Evolutionary conservation across 1,140 invertebrate species (phyloP), one percentile per base, ranked within the genome.

Genomic region (Pinna nobilis): DNA sequence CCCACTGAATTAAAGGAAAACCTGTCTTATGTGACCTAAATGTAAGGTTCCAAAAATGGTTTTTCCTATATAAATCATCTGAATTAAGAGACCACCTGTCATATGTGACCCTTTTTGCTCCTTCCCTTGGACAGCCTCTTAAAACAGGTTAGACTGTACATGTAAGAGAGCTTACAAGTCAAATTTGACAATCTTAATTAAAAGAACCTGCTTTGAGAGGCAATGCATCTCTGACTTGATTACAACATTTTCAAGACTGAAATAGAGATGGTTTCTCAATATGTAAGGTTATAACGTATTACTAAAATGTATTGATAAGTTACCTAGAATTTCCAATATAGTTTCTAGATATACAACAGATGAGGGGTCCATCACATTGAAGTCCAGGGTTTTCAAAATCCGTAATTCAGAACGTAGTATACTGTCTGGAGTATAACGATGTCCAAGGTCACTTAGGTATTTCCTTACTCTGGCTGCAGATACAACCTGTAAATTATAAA

Each of bases 401-500:
- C 87, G 77, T 23, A 88, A 47, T 61, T 88, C 87, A n/a, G 87
- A 88, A 49, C 86, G 83, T 13, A 88, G 59, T 30, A 88, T 84
- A 67, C 85, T 83, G n/a, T 83, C 78, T 33, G 61, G 57, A 20
- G 74, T 76, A 70, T 87, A 88, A 7, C 74, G 70, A 60, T 84
- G 78, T 9, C 82, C 84, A 71, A 77, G 61, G 25, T 82, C 82
- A 39, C 70, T 65, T 2, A 88, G 73, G 32, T 77, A 80, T 9
- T 61, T 71, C 47, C 70, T 76, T 0, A 78, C 84, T 66, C 74
- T 75, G 11, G 49, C 63, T 11, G 71, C 69, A 39, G 79, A 81
- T 20, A 86, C 77, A 47, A 84, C 74, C 85, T 86, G 59, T 30
- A 77, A 68, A 50, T 4, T 13, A 57, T 6, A 4, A 37, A 57